These are phyloP conservation scores for Rhinogobio ventralis DNA, from an alignment of 2,797 vertebrate genomes.

Conservation along the genomic window DNA sequence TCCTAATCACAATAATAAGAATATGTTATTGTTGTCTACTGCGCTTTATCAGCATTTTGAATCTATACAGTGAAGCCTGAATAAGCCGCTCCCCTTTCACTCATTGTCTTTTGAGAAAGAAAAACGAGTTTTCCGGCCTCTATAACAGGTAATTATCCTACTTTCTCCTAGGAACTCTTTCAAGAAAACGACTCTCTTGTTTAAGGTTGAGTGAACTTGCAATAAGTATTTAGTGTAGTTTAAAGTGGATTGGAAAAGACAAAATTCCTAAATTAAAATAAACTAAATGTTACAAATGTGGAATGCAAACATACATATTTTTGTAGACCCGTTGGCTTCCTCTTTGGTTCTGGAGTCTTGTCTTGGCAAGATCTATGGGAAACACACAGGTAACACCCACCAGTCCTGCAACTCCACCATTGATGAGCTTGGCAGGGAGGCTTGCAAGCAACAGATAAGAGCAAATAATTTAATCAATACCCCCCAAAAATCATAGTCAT, in stretches of 20 bases:
- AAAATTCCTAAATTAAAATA: background rate
- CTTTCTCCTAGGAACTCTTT: background rate
- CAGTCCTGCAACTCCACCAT: constrained; percentile 86
- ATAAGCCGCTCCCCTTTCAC: background rate
- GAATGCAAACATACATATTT: constrained; percentile 78
- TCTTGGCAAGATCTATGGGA: constrained; percentile 87
- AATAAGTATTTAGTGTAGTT: background rate
- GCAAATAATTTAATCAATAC: background rate
- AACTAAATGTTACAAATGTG: background rate
- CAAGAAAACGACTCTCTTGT: background rate
- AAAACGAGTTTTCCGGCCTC: background rate
- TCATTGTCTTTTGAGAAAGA: background rate
- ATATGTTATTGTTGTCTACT: background rate
- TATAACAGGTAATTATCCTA: background rate
- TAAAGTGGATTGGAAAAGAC: background rate
- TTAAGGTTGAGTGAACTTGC: background rate
- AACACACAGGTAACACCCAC: constrained; percentile 90
- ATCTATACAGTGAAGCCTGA: background rate
- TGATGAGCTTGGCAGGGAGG: constrained; percentile 87
- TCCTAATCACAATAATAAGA: constrained; percentile 67
- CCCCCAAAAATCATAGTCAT: background rate
- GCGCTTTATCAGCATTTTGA: background rate
- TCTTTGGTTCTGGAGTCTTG: constrained; percentile 87
- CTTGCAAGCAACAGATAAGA: constrained; percentile 63
- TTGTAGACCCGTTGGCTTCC: constrained; percentile 82